phyloP scores from a whole-genome alignment of 2,113 vertebrate species.

The Spilogale gracilis region DNA sequence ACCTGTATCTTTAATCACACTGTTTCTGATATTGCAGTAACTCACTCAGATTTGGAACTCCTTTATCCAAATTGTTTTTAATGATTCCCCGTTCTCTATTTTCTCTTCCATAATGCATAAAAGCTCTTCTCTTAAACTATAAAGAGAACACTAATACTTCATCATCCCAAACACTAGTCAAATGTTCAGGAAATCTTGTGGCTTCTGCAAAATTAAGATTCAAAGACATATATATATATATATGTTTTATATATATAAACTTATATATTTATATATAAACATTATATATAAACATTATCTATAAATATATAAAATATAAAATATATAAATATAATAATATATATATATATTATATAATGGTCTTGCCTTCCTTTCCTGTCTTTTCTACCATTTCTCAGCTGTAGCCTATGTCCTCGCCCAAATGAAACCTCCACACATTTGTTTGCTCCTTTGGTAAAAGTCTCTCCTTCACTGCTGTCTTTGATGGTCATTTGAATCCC shows the following conservation, averaged over 20 bases:
- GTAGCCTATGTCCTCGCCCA: neutral
- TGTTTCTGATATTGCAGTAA: conserved; percentile 16
- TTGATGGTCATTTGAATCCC: neutral
- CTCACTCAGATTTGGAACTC: conserved; percentile 18
- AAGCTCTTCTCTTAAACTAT: neutral
- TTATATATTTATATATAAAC: no score
- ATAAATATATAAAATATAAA: no score
- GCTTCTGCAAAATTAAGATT: neutral
- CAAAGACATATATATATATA: neutral
- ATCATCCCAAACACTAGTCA: neutral
- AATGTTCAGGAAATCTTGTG: neutral
- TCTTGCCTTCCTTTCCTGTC: neutral
- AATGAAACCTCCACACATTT: neutral
- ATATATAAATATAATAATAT: no score
- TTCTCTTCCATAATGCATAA: neutral
- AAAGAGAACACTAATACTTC: neutral
- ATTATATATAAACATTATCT: no score
- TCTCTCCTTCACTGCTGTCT: neutral
- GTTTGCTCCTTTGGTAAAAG: neutral
- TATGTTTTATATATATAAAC: no score
- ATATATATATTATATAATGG: no score
- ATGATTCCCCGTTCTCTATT: neutral
- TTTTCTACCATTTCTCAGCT: neutral
- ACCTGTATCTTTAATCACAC: conserved; percentile 5
- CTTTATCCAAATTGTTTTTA: conserved; percentile 18